Percentiles rank a stretch among this genome's conserved stretches.
Conservation (phyloP, 2,888 invertebrate genomes). For the Rotaria macrura region DNA sequence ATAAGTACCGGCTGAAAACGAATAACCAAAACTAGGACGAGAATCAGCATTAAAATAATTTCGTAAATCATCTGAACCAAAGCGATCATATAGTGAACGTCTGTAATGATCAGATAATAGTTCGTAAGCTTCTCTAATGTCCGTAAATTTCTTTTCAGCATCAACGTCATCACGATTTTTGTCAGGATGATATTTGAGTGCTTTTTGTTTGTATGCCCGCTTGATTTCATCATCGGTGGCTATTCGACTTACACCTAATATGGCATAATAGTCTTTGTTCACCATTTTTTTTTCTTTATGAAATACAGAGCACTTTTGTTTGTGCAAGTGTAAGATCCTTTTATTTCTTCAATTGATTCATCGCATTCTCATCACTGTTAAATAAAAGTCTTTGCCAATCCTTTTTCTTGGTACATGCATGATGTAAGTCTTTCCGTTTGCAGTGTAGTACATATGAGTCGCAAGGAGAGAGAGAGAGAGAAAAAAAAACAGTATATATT, state of each 20-base stretch:
- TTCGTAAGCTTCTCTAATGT: constrained; percentile 7
- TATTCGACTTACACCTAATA: neutral
- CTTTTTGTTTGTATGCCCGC: constrained; percentile 5
- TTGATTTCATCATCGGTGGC: constrained; percentile 7
- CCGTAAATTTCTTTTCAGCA: neutral
- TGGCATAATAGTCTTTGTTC: neutral
- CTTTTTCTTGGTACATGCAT: neutral
- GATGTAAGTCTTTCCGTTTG: neutral
- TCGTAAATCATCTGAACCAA: neutral
- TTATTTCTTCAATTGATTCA: neutral
- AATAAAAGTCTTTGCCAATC: too few relatives aligned
- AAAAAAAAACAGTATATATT: neutral
- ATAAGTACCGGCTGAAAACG: neutral
- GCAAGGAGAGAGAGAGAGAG: neutral
- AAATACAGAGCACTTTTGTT: too few relatives aligned
- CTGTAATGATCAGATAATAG: neutral
- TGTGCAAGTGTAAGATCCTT: neutral
- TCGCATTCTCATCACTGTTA: neutral
- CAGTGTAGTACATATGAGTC: neutral
- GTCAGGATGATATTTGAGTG: constrained; percentile 5
- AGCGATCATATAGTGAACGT: neutral
- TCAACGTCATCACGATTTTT: constrained; percentile 6
- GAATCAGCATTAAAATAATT: neutral
- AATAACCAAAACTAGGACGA: neutral
- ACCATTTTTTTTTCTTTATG: neutral